phyloP scores from a whole-genome alignment of 1,140 invertebrate species.

The Temnothorax nylanderi region DNA sequence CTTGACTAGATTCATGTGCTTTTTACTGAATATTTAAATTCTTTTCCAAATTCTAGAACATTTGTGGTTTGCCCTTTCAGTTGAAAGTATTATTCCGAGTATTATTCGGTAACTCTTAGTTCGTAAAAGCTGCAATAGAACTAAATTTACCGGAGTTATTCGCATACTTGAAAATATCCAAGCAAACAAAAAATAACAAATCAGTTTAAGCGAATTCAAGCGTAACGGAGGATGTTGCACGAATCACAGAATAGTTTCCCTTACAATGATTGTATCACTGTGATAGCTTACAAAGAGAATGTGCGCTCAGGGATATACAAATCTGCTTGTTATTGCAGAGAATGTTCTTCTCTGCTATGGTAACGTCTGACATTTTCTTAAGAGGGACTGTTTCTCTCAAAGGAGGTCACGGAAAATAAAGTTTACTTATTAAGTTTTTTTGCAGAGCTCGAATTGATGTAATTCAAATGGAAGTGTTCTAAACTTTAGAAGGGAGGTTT shows the following conservation, averaged over 20 bases:
- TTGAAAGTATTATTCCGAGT: background rate
- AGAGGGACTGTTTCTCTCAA: background rate
- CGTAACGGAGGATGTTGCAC: background rate
- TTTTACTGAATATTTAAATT: constrained; percentile 12
- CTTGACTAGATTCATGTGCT: background rate
- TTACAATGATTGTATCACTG: background rate
- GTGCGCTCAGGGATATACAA: constrained; percentile 4
- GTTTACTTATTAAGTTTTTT: constrained; percentile 16
- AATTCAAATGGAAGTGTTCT: constrained; percentile 19
- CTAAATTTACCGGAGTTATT: background rate
- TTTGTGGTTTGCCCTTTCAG: background rate
- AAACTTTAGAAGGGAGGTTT: background rate
- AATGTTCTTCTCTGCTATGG: background rate
- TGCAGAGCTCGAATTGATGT: background rate
- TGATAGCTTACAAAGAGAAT: constrained; percentile 14
- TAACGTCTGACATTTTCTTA: constrained; percentile 5
- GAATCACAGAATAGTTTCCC: background rate
- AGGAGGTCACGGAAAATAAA: constrained; percentile 27
- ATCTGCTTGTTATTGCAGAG: constrained; percentile 21
- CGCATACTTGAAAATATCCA: background rate
- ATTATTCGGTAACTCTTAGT: background rate
- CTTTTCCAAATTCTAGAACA: background rate
- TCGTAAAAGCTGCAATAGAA: background rate
- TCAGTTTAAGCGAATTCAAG: background rate
- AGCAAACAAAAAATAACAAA: constrained; percentile 1